Evolutionary conservation across 2,113 vertebrate genomes (phyloP).

Genomic region (Oxyruncus cristatus): DNA sequence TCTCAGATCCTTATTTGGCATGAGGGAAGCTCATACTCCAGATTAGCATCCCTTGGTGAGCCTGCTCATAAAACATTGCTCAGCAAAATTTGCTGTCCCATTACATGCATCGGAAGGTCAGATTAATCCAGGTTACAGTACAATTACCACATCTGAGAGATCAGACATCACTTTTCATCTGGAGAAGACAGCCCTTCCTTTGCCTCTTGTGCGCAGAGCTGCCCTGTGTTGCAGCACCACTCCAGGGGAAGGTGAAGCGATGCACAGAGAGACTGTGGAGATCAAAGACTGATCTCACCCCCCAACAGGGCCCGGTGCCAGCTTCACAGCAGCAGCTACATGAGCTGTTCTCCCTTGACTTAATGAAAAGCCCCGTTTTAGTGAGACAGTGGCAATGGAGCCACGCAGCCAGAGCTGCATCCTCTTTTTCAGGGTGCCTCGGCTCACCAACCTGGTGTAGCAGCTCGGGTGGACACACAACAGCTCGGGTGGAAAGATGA

Average conservation of each 20-base stretch:
- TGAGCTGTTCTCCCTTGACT: not conserved
- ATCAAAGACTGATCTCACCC: too few relatives aligned
- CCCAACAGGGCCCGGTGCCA: too few relatives aligned
- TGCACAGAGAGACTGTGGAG: accelerated
- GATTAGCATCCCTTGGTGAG: not conserved
- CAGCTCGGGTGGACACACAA: not conserved
- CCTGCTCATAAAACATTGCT: not conserved
- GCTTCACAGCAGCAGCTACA: not conserved
- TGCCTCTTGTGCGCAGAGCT: accelerated
- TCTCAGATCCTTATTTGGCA: not conserved
- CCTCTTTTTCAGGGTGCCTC: not conserved
- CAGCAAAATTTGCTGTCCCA: not conserved
- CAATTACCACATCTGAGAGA: not conserved
- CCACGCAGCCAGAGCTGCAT: not conserved
- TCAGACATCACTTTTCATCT: not conserved
- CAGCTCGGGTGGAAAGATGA: not conserved
- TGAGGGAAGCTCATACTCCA: not conserved
- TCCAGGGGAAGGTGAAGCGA: not conserved
- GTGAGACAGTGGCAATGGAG: not conserved
- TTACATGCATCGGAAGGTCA: not conserved
- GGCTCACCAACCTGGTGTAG: not conserved
- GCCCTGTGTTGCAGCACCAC: not conserved
- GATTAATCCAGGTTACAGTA: not conserved
- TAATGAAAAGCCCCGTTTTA: not conserved
- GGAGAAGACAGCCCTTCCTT: not conserved